A percentile compares a stretch with the other conserved stretches of the same genome.
Conservation (phyloP, 2,797 vertebrate genomes). For the Hemitrygon akajei region DNA sequence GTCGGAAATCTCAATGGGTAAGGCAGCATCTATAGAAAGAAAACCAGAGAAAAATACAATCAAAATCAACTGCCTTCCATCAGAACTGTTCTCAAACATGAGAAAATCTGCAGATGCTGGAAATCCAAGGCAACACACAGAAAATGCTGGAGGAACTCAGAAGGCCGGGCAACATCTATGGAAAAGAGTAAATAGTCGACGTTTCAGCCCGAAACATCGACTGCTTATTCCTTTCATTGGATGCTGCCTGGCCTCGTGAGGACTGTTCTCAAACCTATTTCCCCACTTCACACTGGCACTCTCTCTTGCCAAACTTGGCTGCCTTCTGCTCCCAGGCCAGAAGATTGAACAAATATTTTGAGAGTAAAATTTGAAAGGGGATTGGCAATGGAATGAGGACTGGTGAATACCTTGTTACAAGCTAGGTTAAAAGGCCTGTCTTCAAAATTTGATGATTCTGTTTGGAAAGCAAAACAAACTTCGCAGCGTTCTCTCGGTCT, state of each 20-base stretch:
- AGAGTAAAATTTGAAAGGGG: background rate
- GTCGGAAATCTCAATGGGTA: background rate
- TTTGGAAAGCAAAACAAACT: background rate
- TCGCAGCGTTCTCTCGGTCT: background rate
- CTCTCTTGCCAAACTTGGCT: background rate
- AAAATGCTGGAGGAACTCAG: too few relatives aligned
- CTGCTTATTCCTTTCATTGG: too few relatives aligned
- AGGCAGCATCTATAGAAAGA: background rate
- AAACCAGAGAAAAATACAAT: background rate
- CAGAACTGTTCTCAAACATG: background rate
- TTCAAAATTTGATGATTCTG: background rate
- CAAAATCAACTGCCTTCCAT: background rate
- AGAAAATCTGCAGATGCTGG: too few relatives aligned
- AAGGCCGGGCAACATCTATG: too few relatives aligned
- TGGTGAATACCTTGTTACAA: background rate
- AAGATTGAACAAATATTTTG: background rate
- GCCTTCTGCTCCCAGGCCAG: background rate
- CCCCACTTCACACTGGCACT: background rate
- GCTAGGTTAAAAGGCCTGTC: background rate
- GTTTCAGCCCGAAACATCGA: too few relatives aligned
- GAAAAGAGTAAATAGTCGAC: too few relatives aligned
- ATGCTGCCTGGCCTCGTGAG: too few relatives aligned
- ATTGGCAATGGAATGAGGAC: background rate
- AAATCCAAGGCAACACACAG: too few relatives aligned
- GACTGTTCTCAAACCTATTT: background rate